Base-by-base conservation (phyloP, 2,888 invertebrate species). In the Dendrolimus houi region DNA sequence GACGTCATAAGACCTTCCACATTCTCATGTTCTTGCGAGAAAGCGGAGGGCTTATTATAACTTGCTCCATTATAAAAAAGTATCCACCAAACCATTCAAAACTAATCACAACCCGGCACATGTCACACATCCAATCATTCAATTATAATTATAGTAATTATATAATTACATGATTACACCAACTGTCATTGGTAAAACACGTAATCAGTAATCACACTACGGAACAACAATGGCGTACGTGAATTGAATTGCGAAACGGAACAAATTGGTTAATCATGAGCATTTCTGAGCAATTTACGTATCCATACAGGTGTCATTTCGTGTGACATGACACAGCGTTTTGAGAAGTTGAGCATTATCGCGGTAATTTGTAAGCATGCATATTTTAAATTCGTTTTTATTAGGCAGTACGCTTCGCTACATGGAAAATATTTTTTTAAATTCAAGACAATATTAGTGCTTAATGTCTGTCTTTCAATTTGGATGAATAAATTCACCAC, bases 221-320 rank as follows among this genome's bases (percentile, higher is more conserved):
- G 29, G 29, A 29, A 29, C 71, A 68, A 71, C 71, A 71, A 73
- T 70, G 65, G 69, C 56, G 60, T 64, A 64, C 65, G 64, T 77
- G 78, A 77, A 82, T 81, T 72, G 71, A 74, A 72, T 76, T 47
- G 8, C 68, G 74, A 72, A 76, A 78, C 78, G 81, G 77, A 81
- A 79, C 84, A 81, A 85, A 87, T 85, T 85, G 83, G 78, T 75
- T 81, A 80, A 85, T 86, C 84, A 82, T 47, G 73, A 73, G 64
- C 67, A 68, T 68, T 68, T 64, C 62, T 47, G 66, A 64, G 66
- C 78, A 81, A 80, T 81, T 80, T 81, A 77, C 80, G 72, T 82
- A 75, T 84, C 85, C 85, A 85, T 72, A 73, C 61, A 60, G 62
- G 62, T 65, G 69, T 47, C 56, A 59, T 56, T 62, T 62, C 70